Base-by-base conservation (phyloP, 1,140 invertebrate species). In the Battus philenor region DNA sequence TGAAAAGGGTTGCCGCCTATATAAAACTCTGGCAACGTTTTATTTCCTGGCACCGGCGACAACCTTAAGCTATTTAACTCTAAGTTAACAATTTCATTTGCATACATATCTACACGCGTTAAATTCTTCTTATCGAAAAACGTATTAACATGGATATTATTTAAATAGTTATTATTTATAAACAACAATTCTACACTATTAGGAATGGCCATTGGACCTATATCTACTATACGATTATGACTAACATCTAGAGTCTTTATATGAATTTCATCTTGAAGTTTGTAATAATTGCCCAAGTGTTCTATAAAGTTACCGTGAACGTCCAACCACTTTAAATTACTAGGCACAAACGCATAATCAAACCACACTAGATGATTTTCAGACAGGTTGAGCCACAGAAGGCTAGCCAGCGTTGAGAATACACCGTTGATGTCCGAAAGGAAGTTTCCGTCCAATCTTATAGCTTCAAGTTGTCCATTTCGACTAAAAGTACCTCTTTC, bases 281-380 rank as follows among this genome's bases (percentile, higher is more conserved):
- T 92, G 74, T 95, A 96, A 79, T 96, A 95, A 75, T 96, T 96
- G 4, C 90, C 93, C 34, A 96, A 85, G 20, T 91, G 91, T 78
- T 94, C 93, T 64, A 97, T 94, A 57, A 92, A 93, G 73, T 97
- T 97, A 24, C 93, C 90, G 69, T 95, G 94, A 57, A 97, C 92
- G 71, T 97, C 95, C 63, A 97, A 86, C 94, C 94, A 97, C 78
- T 96, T 95, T 30, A 97, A 86, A 74, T 94, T 95, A 30, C 89
- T 90, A 5, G 95, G 95, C 49, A 97, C 91, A 73, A 95, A 94
- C 8, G 94, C 94, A 72, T 95, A 96, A 74, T 97, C 95, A 70
- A 96, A 96, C 93, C 94, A 95, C 30, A 94, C 91, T 65, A 97
- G 86, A 87, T 95, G 93, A 87, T 97, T 97, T 81, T 95, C 93